Base-by-base conservation (phyloP, 2,888 invertebrate genomes). In the Ormia ochracea region DNA sequence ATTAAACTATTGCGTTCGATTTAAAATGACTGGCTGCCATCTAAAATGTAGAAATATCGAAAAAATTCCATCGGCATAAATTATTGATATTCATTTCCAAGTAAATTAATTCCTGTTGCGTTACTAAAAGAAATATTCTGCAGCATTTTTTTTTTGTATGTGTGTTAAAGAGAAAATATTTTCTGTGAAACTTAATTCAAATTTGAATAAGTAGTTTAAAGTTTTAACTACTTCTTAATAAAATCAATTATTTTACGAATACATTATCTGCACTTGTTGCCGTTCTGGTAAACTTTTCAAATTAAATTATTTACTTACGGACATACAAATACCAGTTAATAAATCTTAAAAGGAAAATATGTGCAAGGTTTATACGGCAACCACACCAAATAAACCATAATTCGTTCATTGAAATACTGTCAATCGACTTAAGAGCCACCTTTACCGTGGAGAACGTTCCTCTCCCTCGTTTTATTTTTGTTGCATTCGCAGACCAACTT, bases 271-370 rank as follows among this genome's bases (percentile, higher is more conserved):
- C n/a, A 4, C 7, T 33, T 48, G 36, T 6, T 45, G 36, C 28
- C 38, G 58, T 28, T 28, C 26, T 23, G 10, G 19, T 21, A 54
- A 63, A 73, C 12, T 45, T 63, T 63, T 73, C 28, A 36, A 45
- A 54, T 54, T 23, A 56, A 63, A 45, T 73, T 45, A 31, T 56
- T 33, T 23, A 23, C 26, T 1, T 14, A 28, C 33, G 33, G 12
- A 33, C 26, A 1, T 14, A 28, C 33, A 43, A 14, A 33, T 21
- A n/a, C 19, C 33, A 7, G 33, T n/a, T 41, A 69, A 58, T 58
- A 69, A 58, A 56, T 68, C 43, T 45, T 3, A n/a, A 54, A n/a
- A 48, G 14, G 1, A 61, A 33, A 54, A 43, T 45, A 68, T 56
- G 33, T 69, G n/a, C 7, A 56, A 56, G 45, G 36, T 36, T 3